Percentiles rank a stretch among this genome's conserved stretches.
Conservation (phyloP, 2,888 invertebrate species). For the Aromia moschata region DNA sequence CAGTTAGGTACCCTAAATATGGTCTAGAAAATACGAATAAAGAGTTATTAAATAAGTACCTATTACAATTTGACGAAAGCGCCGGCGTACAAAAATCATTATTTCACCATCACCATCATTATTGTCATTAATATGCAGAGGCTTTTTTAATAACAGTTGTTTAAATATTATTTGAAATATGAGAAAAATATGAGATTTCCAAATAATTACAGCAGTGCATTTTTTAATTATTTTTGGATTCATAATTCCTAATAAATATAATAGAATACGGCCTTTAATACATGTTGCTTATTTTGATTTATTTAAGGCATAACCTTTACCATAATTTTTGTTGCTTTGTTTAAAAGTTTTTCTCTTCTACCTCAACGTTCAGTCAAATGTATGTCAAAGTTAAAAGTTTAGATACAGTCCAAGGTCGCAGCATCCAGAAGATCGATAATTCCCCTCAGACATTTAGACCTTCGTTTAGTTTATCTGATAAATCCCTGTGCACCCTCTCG, state of each 20-base stretch:
- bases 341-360: too few species aligned
- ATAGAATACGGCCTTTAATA: neutral
- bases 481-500: slow-evolving; percentile 4
- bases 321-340: too few species aligned
- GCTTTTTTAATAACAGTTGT: neutral
- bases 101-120: too few species aligned
- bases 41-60: too few species aligned
- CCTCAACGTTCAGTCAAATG: neutral
- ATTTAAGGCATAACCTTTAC: too few species aligned
- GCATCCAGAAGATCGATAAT: slow-evolving; percentile 44
- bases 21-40: too few species aligned
- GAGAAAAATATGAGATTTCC: too few species aligned
- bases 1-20: too few species aligned
- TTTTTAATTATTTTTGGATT: neutral
- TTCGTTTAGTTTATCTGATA: neutral
- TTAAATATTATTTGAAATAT: neutral
- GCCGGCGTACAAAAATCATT: too few species aligned
- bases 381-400: neutral
- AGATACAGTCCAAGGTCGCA: slow-evolving; percentile 53
- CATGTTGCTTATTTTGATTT: neutral
- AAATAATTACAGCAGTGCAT: neutral
- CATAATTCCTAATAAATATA: neutral
- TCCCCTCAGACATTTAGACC: slow-evolving; percentile 8
- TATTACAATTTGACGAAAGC: too few species aligned
- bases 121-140: too few species aligned